Base-by-base conservation (phyloP, 2,797 vertebrate species). In the Rhinophrynus dorsalis region DNA sequence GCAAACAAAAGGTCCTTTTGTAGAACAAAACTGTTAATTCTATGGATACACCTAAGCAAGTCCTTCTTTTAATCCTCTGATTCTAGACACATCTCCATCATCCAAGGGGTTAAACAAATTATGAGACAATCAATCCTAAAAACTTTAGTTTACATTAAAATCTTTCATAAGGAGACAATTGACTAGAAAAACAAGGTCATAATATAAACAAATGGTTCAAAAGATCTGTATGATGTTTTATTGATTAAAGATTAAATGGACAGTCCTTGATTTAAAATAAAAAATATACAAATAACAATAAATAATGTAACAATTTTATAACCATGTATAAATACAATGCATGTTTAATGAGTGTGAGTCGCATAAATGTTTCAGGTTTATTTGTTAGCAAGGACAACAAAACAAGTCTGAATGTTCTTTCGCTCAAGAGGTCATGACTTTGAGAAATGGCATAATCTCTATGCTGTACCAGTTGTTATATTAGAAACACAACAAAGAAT, bases 401-500 rank as follows among this genome's bases (percentile, higher is more conserved):
- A 23, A 11, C 2, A 20, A 2, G 23, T 8, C 6, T 21, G 23
- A 23, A 15, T 20, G 47, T 23, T 23, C 23, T 52, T 29, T 65
- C n/a, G 12, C 51, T 60, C 13, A 33, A 15, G 24, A 52, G 44
- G 66, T 47, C 33, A 37, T 8, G n/a, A 8, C 27, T 57, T 67
- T 32, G 27, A 67, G 27, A 12, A 23, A 57, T 13, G 47, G 23
- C 2, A 23, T 45, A 29, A 37, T 54, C 33, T 68, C 27, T 59
- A 51, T 59, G n/a, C 45, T 52, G 65, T 48, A 20, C 30, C 27
- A 7, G 18, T 58, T 35, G 55, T 59, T 68, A 59, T 24, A 59
- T 68, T 61, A 44, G n/a, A 52, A 60, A 30, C 27, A 30, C 40
- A 45, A 69, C 47, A 61, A 21, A 50, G 38, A 21, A 23, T 68